Base-by-base conservation (phyloP, 64 coral and sea anemone genomes). In the Exaiptasia diaphana region DNA sequence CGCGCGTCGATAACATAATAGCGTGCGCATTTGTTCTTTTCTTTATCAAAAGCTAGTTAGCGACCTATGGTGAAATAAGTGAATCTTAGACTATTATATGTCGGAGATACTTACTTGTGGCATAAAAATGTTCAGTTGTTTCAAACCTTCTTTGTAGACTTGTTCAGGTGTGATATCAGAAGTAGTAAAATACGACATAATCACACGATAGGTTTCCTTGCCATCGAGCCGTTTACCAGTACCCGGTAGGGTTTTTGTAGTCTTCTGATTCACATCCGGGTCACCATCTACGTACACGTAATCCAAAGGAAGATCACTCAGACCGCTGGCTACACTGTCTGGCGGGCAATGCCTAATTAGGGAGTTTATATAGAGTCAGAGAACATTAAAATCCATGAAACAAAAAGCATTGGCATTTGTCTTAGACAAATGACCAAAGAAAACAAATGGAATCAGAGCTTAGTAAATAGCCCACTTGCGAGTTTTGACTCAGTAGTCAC, bases 101-200 rank as follows among this genome's bases (percentile, higher is more conserved):
- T n/a, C n/a, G n/a, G n/a, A n/a, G n/a, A n/a, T n/a, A 37, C 39
- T 35, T 49, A 94, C 91, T 76, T 89, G 80, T 26, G 91, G 81
- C 35, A 73, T 37, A 32, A 89, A 89, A 44, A 43, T 21, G 38
- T 73, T 35, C 7, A 94, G 43, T 12, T 85, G 86, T 25, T 79
- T 55, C 1, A 35, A 14, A 15, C 91, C 91, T 64, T 85, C 67
- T 10, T 85, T 0, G 39, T 89, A 67, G 31, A 94, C 71, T 5
- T 84, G 61, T 53, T 94, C 86, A 5, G 91, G 73, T 18, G 91
- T 79, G 32, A 89, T 94, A 32, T 84, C 59, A 57, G 24, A 78
- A 3, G 91, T 94, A 34, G 91, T 94, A 14, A 94, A 94, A 65
- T 57, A 94, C 1, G 86, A 89, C 50, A 94, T 54, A 45, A 94